Percentiles rank a stretch among this genome's conserved stretches.
Conservation (phyloP, 2,888 invertebrate species). For the Sisyra nigra region DNA sequence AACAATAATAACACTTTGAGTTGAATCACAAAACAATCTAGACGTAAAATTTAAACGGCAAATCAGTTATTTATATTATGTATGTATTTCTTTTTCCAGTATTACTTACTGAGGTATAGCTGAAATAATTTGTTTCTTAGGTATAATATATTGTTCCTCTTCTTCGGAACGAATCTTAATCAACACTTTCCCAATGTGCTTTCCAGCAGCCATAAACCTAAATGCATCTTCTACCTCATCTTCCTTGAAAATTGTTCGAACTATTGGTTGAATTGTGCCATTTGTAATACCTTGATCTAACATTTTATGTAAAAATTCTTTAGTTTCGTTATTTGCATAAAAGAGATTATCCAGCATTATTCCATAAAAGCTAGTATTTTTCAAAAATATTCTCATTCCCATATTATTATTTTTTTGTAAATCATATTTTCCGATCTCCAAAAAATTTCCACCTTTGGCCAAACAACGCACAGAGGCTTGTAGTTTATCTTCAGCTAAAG, state of each 20-base stretch:
- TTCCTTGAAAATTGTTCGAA: constrained; percentile 41
- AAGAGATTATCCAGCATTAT: constrained; percentile 60
- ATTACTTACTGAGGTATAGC: constrained; percentile 26
- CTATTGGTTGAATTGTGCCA: constrained; percentile 54
- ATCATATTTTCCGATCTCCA: constrained; percentile 81
- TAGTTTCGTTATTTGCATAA: constrained; percentile 29
- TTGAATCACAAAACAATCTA: constrained; percentile 35
- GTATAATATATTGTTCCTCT: constrained; percentile 21
- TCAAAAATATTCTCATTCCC: constrained; percentile 49
- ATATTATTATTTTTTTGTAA: constrained; percentile 46
- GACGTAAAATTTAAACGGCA: constrained; percentile 5
- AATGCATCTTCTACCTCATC: constrained; percentile 58
- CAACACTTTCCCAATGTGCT: constrained; percentile 61
- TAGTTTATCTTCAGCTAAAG: constrained; percentile 82
- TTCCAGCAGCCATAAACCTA: constrained; percentile 44
- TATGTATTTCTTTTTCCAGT: too few relatives aligned
- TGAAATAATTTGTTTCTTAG: constrained; percentile 20
- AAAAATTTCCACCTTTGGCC: constrained; percentile 45
- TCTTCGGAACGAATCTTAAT: constrained; percentile 24
- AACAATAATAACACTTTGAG: constrained; percentile 41
- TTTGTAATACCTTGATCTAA: constrained; percentile 38
- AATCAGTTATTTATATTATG: too few relatives aligned
- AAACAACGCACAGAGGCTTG: constrained; percentile 49
- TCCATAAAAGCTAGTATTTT: constrained; percentile 60
- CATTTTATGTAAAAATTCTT: constrained; percentile 32